Base-by-base conservation (phyloP, 2,888 invertebrate species). In the Uropetala carovei region DNA sequence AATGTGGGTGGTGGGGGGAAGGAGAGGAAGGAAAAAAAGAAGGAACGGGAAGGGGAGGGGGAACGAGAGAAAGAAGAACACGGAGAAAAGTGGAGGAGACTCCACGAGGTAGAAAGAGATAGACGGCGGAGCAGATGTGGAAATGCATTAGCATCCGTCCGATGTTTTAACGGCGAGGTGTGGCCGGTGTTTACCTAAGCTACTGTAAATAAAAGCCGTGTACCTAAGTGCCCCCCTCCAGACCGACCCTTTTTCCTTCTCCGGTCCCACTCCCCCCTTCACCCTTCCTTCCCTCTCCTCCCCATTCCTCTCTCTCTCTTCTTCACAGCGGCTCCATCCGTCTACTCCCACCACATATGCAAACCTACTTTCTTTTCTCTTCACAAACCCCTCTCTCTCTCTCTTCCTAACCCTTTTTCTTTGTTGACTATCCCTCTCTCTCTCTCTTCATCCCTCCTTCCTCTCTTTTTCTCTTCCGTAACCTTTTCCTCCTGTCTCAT, bases 321-420 rank as follows among this genome's bases (percentile, higher is more conserved):
- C 94, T 94, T 94, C 94, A 94, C 94, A 94, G 94, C 94, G 94
- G 94, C 94, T 94, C 94, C 94, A 94, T 94, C 94, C 94, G 94
- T 94, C 94, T 94, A 94, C 94, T 94, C 94, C 94, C 94, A 93
- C 94, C 94, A 94, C 94, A 94, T 94, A 75, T 92, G 89, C 92
- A 60, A 91, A 83, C 89, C 91, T 92, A 86, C 91, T 91, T 93
- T 91, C 84, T 83, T 91, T 85, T 92, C 92, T 81, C 92, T 81
- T 75, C 43, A 83, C 56, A 81, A 75, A 57, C 92, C 85, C 85
- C 75, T 64, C 75, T 91, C 86, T 89, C 82, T 91, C 92, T 58
- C 81, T 18, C 59, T n/a, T 75, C 92, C 83, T 93, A 93, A 92
- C 92, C 93, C 93, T 93, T 93, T 93, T 93, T 93, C 94, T 94